Evolutionary conservation across 1,140 invertebrate genomes (phyloP).

Genomic region (Mylabris phalerata): DNA sequence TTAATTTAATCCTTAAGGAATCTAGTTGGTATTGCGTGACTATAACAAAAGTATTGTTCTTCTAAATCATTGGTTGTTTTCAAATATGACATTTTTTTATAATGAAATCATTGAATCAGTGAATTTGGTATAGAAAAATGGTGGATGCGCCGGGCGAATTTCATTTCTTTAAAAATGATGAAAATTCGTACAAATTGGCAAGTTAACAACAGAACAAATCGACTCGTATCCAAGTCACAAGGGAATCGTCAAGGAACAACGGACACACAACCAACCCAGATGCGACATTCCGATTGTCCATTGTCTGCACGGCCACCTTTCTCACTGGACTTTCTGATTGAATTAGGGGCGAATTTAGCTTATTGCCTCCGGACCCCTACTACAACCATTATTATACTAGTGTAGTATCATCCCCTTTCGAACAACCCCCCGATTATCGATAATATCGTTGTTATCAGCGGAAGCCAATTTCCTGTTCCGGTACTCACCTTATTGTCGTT

Average conservation of each 20-base stretch:
- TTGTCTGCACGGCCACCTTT: slow-evolving; percentile 4
- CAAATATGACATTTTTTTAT: too few relatives aligned
- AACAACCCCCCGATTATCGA: neutral
- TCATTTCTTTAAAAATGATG: slow-evolving; percentile 11
- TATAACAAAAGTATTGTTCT: too few relatives aligned
- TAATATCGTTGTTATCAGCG: neutral
- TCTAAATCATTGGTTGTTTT: too few relatives aligned
- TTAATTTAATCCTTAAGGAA: too few relatives aligned
- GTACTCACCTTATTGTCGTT: neutral
- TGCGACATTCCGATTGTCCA: neutral
- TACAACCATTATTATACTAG: too few relatives aligned
- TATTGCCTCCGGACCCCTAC: too few relatives aligned
- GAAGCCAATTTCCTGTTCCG: neutral
- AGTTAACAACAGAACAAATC: slow-evolving; percentile 2
- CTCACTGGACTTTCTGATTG: neutral
- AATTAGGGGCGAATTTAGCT: neutral
- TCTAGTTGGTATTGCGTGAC: too few relatives aligned
- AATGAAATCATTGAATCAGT: too few relatives aligned
- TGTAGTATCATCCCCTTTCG: too few relatives aligned
- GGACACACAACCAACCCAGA: neutral
- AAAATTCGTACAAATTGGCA: slow-evolving; percentile 3
- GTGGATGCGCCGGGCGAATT: neutral
- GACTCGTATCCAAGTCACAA: slow-evolving; percentile 8
- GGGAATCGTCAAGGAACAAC: slow-evolving; percentile 1
- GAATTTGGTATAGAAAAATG: neutral